These are phyloP conservation scores for Dexiosoma caninum DNA, from an alignment of 2,888 invertebrate genomes.

Conservation along the genomic window DNA sequence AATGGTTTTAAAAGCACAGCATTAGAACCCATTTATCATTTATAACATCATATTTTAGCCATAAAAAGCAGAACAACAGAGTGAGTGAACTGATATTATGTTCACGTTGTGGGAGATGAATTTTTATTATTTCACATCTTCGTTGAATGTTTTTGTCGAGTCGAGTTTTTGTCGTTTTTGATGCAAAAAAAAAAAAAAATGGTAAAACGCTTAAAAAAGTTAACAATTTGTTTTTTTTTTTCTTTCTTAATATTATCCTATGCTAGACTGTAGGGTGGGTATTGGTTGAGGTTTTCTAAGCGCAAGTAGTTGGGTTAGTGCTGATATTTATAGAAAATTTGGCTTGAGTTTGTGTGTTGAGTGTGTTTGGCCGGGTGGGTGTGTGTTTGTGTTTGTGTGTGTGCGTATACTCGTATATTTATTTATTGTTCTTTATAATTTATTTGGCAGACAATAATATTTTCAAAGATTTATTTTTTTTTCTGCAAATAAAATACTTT, in stretches of 20 bases:
- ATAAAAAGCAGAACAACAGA: not conserved
- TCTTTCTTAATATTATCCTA: no score
- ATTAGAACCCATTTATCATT: not conserved
- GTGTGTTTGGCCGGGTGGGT: not conserved
- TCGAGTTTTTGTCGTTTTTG: not conserved
- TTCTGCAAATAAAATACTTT: no score
- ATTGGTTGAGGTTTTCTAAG: no score
- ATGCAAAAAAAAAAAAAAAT: not conserved
- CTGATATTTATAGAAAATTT: not conserved
- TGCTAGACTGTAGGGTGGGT: no score
- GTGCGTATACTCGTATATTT: not conserved
- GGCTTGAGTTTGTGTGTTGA: no score
- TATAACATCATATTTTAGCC: not conserved
- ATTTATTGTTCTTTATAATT: constrained; percentile 28
- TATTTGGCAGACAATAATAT: constrained; percentile 25
- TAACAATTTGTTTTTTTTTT: not conserved
- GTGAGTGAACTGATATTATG: not conserved
- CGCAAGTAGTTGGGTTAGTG: no score
- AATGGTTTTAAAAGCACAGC: no score
- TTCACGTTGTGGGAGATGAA: no score
- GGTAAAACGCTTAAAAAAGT: not conserved
- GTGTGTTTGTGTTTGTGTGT: not conserved
- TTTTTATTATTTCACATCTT: not conserved
- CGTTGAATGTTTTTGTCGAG: not conserved
- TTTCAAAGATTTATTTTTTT: no score